Conservation (phyloP, 2,113 vertebrate genomes). For the Psammodynastes pulverulentus region DNA sequence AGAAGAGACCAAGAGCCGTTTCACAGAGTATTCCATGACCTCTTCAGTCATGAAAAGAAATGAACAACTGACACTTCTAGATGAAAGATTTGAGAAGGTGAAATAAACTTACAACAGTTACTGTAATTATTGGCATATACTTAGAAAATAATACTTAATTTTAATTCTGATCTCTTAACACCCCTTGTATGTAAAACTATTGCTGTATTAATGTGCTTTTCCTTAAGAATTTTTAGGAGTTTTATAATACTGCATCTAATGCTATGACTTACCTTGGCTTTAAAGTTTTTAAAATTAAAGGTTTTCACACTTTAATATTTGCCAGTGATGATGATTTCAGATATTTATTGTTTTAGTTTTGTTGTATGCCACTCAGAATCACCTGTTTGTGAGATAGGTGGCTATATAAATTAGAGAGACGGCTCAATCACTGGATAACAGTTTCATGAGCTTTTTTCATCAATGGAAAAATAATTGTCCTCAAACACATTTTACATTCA, state of each 20-base stretch:
- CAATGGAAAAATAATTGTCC: background rate
- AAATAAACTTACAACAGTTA: background rate
- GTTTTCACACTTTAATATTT: background rate
- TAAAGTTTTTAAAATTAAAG: too few relatives aligned
- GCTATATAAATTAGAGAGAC: background rate
- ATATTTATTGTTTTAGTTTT: background rate
- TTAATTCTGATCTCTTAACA: background rate
- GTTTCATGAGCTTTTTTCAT: background rate
- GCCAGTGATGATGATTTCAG: background rate
- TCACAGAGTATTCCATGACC: constrained; percentile 92
- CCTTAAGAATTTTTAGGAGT: background rate
- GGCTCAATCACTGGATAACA: background rate
- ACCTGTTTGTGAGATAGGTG: background rate
- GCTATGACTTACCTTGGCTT: too few relatives aligned
- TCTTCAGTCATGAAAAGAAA: constrained; percentile 94
- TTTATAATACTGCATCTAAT: background rate
- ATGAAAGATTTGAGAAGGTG: constrained; percentile 96
- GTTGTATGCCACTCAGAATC: background rate
- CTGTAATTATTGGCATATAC: background rate
- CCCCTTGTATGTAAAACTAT: accelerated
- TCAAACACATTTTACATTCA: background rate
- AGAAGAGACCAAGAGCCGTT: constrained; percentile 93
- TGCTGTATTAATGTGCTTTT: background rate
- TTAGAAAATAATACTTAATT: background rate
- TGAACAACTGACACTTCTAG: constrained; percentile 88